These are phyloP conservation scores for Falco berigora DNA, from an alignment of 2,797 vertebrate species.

Conservation along the genomic window DNA sequence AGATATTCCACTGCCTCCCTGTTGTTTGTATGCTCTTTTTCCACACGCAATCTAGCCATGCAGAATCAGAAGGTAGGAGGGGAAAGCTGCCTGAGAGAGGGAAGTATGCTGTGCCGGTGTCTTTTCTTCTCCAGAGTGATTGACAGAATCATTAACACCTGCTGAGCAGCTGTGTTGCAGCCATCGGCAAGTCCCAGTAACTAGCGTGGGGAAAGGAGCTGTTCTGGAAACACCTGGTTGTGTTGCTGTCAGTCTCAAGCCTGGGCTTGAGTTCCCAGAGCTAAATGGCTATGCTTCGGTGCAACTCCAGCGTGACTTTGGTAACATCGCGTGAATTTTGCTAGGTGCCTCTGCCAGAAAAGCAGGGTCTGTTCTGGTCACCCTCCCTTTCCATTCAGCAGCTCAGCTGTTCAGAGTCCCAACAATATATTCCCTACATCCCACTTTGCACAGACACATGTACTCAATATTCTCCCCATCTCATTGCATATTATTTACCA, in stretches of 20 bases:
- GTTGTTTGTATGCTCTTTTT: neutral
- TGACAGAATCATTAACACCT: neutral
- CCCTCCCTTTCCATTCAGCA: neutral
- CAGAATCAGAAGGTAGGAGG: neutral
- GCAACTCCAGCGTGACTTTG: neutral
- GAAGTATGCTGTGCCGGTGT: neutral
- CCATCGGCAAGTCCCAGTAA: neutral
- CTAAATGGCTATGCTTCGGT: neutral
- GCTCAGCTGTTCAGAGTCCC: neutral
- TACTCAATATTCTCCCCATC: neutral
- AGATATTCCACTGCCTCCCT: neutral
- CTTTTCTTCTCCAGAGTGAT: neutral
- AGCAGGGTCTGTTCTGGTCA: neutral
- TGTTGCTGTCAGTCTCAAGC: neutral
- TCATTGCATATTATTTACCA: neutral
- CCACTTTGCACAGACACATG: neutral
- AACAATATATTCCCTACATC: neutral
- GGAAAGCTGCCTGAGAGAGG: neutral
- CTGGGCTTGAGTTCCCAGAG: neutral
- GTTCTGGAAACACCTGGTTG: neutral
- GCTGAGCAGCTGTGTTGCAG: neutral
- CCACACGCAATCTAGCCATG: neutral
- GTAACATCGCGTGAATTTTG: neutral
- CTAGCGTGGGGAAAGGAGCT: neutral
- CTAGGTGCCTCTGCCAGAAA: neutral